Percentiles rank a stretch among this genome's conserved stretches.
phyloP scores from a whole-genome alignment of 2,797 vertebrate species.

The Malurus splendens region DNA sequence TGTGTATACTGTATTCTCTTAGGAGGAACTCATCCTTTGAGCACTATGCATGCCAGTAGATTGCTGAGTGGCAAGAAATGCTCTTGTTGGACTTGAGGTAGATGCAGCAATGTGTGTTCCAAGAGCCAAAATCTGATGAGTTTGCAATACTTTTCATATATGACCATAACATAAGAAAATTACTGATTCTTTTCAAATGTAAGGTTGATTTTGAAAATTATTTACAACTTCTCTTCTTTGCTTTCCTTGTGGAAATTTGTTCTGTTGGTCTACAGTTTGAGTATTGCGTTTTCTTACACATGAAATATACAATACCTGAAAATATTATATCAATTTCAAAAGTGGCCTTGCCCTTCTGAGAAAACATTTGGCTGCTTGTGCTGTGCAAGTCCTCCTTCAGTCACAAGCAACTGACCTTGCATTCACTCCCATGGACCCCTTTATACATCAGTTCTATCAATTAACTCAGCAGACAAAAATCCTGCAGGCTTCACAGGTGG shows the following conservation, averaged over 20 bases:
- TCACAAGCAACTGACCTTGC: not conserved
- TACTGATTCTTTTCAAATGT: not conserved
- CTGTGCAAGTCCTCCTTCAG: not conserved
- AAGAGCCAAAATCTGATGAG: not conserved
- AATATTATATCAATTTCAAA: not conserved
- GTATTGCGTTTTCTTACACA: not conserved
- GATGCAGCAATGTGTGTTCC: accelerated
- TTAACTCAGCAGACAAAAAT: not conserved
- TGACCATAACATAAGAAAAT: not conserved
- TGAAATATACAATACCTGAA: not conserved
- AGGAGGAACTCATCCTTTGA: not conserved
- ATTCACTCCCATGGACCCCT: not conserved
- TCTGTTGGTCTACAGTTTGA: not conserved
- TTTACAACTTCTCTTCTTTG: not conserved
- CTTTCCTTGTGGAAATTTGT: not conserved
- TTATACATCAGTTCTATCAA: not conserved
- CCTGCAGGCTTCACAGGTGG: not conserved
- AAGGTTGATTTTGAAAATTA: not conserved
- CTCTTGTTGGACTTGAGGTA: not conserved
- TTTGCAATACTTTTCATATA: not conserved
- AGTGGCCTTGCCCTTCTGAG: not conserved
- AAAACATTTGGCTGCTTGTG: not conserved
- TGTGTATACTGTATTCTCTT: not conserved
- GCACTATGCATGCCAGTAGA: accelerated
- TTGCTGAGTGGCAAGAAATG: not conserved